Conservation (phyloP, 2,113 vertebrate genomes). For the Melanostigma gelatinosum region DNA sequence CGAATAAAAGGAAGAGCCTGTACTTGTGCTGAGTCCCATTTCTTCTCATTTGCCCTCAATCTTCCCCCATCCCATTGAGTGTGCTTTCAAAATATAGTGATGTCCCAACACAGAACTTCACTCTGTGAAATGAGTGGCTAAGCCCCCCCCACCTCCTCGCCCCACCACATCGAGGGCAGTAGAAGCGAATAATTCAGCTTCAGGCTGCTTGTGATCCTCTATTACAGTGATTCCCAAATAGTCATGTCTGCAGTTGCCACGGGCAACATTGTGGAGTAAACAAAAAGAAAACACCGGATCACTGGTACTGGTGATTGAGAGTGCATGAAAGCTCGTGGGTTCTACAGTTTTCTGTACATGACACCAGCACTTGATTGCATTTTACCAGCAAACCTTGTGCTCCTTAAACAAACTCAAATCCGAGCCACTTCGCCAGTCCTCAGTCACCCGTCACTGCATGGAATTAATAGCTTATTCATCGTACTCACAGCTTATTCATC, state of each 20-base stretch:
- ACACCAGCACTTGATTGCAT: no score
- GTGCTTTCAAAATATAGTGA: background rate
- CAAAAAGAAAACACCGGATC: no score
- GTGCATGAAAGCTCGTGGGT: no score
- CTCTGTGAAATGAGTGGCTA: background rate
- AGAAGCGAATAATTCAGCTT: background rate
- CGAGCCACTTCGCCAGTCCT: background rate
- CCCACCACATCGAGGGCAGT: background rate
- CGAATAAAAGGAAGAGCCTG: constrained; percentile 18
- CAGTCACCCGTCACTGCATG: background rate
- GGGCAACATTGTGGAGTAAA: no score
- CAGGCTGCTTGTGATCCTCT: background rate
- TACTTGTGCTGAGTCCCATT: constrained; percentile 7
- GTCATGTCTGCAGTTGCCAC: background rate
- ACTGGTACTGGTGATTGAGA: no score
- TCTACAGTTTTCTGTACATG: no score
- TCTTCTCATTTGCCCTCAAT: background rate
- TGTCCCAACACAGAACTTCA: constrained; percentile 14
- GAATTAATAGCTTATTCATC: background rate
- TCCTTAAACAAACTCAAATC: no score
- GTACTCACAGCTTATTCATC: no score
- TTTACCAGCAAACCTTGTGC: no score
- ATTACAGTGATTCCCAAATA: background rate
- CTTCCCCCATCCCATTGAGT: background rate
- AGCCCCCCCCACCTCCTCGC: background rate